Conservation (phyloP, 2,888 invertebrate species). For the Agonopterix heracliana region DNA sequence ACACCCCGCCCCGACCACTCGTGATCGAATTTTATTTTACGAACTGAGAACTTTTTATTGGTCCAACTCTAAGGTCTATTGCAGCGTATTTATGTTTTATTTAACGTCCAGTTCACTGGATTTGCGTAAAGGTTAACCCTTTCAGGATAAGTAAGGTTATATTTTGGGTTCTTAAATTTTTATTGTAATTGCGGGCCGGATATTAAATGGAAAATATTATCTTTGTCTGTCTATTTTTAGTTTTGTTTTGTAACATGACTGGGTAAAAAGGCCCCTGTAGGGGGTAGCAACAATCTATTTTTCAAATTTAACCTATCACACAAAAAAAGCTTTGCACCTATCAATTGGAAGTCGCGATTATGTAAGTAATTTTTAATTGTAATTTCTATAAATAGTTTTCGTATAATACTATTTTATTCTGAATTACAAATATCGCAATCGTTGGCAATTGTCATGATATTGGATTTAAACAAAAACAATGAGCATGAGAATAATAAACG, state of each 20-base stretch:
- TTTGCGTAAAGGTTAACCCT: slow-evolving; percentile 56
- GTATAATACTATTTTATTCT: too few species aligned
- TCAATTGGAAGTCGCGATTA: too few species aligned
- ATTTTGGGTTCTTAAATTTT: neutral
- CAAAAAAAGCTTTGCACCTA: too few species aligned
- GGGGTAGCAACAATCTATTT: too few species aligned
- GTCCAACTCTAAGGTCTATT: slow-evolving; percentile 39
- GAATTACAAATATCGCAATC: too few species aligned
- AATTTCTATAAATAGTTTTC: too few species aligned
- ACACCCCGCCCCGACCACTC: slow-evolving; percentile 29
- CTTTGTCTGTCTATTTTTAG: neutral
- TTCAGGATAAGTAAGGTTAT: slow-evolving; percentile 7
- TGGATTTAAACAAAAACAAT: neutral
- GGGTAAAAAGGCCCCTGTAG: too few species aligned
- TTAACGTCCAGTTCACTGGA: slow-evolving; percentile 54
- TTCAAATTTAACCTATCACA: too few species aligned
- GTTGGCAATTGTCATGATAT: too few species aligned
- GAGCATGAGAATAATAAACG: too few species aligned
- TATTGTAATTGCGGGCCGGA: neutral
- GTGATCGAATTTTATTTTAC: slow-evolving; percentile 64
- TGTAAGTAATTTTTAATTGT: too few species aligned
- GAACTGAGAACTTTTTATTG: slow-evolving; percentile 60
- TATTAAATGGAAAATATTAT: neutral
- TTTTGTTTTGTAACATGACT: neutral
- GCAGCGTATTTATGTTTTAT: slow-evolving; percentile 64